phyloP scores from a whole-genome alignment of 2,888 invertebrate genomes.

The Xestia sexstrigata region DNA sequence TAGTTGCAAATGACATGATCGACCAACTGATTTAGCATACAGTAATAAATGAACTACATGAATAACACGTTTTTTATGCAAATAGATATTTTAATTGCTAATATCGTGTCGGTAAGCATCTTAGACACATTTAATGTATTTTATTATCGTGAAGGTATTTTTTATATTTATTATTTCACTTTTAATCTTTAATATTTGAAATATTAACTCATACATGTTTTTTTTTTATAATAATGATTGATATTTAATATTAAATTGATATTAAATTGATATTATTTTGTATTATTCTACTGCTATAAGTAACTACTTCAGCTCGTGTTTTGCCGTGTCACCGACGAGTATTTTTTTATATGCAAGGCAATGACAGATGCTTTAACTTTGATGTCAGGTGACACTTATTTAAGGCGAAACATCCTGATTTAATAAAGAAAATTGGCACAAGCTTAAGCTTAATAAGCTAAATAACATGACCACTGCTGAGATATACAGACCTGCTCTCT shows the following conservation, averaged over 20 bases:
- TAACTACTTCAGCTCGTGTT: neutral
- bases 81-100: conserved; percentile 32
- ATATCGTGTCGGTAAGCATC: neutral
- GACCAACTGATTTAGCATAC: conserved; percentile 26
- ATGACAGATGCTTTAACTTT: neutral
- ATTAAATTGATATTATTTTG: no score
- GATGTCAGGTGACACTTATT: neutral
- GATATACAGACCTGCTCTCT: neutral
- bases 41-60: conserved; percentile 40
- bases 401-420: no score
- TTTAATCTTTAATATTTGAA: neutral
- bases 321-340: neutral
- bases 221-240: neutral
- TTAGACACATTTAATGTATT: neutral
- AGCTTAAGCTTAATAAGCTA: no score
- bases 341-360: neutral
- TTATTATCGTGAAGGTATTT: neutral
- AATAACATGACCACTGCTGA: neutral
- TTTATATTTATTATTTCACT: neutral
- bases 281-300: neutral
- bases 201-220: neutral
- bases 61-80: conserved; percentile 35
- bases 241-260: no score
- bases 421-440: no score
- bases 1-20: conserved; percentile 6